phyloP scores from a whole-genome alignment of 2,113 vertebrate species.

The Passer domesticus region DNA sequence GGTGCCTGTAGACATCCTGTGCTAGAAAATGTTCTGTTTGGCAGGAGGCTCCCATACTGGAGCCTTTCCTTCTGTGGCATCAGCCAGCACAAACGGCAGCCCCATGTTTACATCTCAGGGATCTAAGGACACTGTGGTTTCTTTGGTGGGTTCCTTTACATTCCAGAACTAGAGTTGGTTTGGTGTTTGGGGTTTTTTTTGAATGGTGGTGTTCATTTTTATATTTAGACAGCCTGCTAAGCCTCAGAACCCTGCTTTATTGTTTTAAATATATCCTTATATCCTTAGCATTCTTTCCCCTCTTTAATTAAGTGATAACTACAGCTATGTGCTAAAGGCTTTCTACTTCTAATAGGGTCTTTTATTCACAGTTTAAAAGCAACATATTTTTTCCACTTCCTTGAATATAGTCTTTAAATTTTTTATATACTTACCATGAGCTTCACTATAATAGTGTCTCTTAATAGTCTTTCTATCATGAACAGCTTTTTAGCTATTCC shows the following conservation, averaged over 20 bases:
- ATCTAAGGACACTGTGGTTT: rapidly evolving
- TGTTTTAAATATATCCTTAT: neutral
- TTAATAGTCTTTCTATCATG: neutral
- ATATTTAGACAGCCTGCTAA: neutral
- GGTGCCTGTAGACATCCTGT: neutral
- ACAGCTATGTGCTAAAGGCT: neutral
- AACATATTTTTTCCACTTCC: neutral
- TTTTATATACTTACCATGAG: neutral
- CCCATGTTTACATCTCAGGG: neutral
- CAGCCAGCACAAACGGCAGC: neutral
- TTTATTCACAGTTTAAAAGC: slow-evolving; percentile 3
- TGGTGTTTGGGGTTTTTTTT: neutral
- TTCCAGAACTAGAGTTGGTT: neutral
- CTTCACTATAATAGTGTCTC: neutral
- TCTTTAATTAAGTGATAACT: neutral
- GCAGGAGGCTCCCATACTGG: neutral
- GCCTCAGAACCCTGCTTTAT: neutral
- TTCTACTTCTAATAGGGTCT: neutral
- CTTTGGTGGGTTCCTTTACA: neutral
- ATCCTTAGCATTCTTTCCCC: neutral
- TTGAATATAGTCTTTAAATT: neutral
- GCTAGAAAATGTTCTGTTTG: neutral
- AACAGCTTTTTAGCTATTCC: neutral
- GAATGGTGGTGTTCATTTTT: neutral
- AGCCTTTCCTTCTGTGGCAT: neutral